Conservation (phyloP, 2,113 vertebrate species). For the Phalacrocorax aristotelis region DNA sequence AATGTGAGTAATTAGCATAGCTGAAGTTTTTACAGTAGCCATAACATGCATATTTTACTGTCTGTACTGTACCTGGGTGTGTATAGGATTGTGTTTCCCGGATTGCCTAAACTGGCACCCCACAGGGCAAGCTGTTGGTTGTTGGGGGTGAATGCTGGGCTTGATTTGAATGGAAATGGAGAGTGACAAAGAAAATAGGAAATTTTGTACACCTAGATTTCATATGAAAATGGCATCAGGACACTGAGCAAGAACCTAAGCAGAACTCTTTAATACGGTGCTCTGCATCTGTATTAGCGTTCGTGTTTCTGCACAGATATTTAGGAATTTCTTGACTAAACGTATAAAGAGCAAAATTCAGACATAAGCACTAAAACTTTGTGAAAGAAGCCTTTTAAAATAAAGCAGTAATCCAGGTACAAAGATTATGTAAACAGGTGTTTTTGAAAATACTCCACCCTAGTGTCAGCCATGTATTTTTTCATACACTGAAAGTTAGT, state of each 20-base stretch:
- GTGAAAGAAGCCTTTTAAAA: background rate
- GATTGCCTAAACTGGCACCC: background rate
- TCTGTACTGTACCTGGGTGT: background rate
- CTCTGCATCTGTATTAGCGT: background rate
- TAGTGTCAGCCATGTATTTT: background rate
- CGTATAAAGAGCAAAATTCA: background rate
- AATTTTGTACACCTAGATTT: background rate
- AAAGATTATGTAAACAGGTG: background rate
- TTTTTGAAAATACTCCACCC: background rate
- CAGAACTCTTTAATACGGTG: background rate
- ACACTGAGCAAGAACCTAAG: background rate
- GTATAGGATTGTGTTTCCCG: background rate
- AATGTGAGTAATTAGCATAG: background rate
- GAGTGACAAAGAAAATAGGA: rapidly evolving
- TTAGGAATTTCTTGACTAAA: background rate
- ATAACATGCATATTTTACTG: background rate
- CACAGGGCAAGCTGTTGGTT: background rate
- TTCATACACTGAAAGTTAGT: background rate
- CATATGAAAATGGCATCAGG: background rate
- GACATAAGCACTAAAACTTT: background rate
- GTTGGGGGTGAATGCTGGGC: background rate
- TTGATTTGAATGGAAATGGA: background rate
- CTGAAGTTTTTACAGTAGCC: background rate
- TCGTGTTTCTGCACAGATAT: background rate
- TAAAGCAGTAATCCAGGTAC: background rate